These are phyloP conservation scores for Trididemnum clinides DNA, from an alignment of 23 tunicate genomes.

Conservation along the genomic window DNA sequence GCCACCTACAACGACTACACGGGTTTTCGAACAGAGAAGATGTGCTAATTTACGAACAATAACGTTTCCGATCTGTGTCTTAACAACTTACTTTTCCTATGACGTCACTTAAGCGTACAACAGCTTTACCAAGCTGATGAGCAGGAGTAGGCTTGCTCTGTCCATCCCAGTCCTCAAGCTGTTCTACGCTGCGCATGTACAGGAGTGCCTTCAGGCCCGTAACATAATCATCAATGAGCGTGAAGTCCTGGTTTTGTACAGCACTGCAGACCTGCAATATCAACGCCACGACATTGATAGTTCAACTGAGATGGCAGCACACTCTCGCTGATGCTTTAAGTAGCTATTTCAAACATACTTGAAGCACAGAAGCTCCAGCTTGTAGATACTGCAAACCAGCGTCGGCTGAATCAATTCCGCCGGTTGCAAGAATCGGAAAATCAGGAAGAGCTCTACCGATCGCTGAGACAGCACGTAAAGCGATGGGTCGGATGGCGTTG, in stretches of 20 bases:
- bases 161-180: conserved; percentile 82
- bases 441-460: conserved; percentile 85
- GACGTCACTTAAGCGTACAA: conserved; percentile 43
- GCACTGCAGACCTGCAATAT: conserved; percentile 91
- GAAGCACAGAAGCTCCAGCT: conserved; percentile 92
- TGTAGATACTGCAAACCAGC: conserved; percentile 92
- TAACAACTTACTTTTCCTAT: conserved; percentile 77
- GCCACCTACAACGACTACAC: too few species aligned
- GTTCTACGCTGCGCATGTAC: conserved; percentile 67
- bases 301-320: too few species aligned
- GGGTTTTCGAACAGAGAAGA: too few species aligned
- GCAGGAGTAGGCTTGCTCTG: conserved; percentile 86
- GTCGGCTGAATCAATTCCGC: conserved; percentile 99
- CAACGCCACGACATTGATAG: too few species aligned
- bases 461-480: conserved; percentile 93
- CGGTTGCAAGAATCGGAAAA: conserved; percentile 95
- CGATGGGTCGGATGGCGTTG: conserved; percentile 96
- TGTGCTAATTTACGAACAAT: too few species aligned
- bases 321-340: too few species aligned
- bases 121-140: conserved; percentile 94
- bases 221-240: conserved; percentile 92
- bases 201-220: conserved; percentile 90
- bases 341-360: too few species aligned
- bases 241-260: conserved; percentile 98
- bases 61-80: too few species aligned